phyloP scores from a whole-genome alignment of 2,113 vertebrate genomes.

The Gambusia holbrooki region DNA sequence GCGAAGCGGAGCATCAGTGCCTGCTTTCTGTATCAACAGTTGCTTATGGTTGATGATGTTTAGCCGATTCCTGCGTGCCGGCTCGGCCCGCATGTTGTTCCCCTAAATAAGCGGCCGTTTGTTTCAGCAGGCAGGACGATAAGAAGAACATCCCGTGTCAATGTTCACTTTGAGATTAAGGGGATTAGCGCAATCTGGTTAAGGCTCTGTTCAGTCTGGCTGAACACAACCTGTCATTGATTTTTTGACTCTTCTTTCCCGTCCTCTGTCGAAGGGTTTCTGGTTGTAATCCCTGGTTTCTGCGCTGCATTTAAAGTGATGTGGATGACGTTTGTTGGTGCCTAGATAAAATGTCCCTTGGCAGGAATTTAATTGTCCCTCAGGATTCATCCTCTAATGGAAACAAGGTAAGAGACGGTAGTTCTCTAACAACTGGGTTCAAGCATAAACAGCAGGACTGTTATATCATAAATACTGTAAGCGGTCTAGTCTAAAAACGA shows the following conservation, averaged over 20 bases:
- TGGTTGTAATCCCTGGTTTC: background rate
- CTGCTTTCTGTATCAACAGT: conserved; percentile 45
- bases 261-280: background rate
- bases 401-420: conserved; percentile 64
- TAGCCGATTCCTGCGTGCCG: conserved; percentile 23
- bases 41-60: conserved; percentile 62
- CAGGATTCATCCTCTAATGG: conserved; percentile 31
- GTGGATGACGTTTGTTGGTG: conserved; percentile 4
- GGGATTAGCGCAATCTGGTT: conserved; percentile 78
- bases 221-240: conserved; percentile 41
- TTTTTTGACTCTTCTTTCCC: conserved; percentile 50
- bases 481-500: background rate
- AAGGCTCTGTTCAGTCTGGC: conserved; percentile 64
- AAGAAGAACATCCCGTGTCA: conserved; percentile 55
- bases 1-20: conserved; percentile 14
- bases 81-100: conserved; percentile 1
- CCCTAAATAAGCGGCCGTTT: conserved; percentile 59
- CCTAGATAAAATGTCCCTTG: conserved; percentile 60
- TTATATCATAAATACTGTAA: background rate
- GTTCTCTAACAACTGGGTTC: background rate
- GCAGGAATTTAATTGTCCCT: conserved; percentile 36
- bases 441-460: background rate
- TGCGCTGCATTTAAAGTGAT: conserved; percentile 3
- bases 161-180: conserved; percentile 63
- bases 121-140: conserved; percentile 47